Evolutionary conservation across 1,140 invertebrate genomes (phyloP).

Genomic region (Delia radicum): DNA sequence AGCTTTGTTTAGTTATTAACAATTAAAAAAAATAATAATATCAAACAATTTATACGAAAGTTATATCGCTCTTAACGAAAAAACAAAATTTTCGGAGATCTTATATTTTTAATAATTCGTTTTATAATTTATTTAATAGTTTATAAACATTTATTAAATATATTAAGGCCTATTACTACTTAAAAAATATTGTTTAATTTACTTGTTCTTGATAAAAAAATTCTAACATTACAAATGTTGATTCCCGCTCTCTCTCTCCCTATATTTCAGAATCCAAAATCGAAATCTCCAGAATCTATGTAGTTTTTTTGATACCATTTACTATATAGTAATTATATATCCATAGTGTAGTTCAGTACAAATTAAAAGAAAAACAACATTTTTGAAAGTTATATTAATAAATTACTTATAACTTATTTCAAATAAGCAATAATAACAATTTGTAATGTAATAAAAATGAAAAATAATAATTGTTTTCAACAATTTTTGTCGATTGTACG

Average conservation of each 20-base stretch:
- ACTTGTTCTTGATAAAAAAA: no score
- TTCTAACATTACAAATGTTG: background rate
- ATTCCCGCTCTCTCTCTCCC: background rate
- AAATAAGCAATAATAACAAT: background rate
- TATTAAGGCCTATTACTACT: background rate
- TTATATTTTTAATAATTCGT: background rate
- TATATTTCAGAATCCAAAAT: background rate
- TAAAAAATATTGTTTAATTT: background rate
- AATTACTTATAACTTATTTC: background rate
- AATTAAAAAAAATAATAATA: background rate
- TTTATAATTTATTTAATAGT: background rate
- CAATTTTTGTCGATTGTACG: no score
- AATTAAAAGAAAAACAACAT: background rate
- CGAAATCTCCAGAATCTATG: no score
- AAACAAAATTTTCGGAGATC: background rate
- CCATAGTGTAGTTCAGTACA: conserved; percentile 1
- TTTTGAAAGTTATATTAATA: background rate
- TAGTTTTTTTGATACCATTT: background rate
- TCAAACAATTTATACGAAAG: conserved; percentile 16
- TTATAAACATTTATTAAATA: background rate
- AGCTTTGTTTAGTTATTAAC: conserved; percentile 23
- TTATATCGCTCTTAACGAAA: background rate
- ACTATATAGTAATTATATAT: background rate
- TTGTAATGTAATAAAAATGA: background rate
- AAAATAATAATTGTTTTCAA: background rate